Base-by-base conservation (phyloP, 2,113 vertebrate genomes). In the Entosphenus tridentatus region DNA sequence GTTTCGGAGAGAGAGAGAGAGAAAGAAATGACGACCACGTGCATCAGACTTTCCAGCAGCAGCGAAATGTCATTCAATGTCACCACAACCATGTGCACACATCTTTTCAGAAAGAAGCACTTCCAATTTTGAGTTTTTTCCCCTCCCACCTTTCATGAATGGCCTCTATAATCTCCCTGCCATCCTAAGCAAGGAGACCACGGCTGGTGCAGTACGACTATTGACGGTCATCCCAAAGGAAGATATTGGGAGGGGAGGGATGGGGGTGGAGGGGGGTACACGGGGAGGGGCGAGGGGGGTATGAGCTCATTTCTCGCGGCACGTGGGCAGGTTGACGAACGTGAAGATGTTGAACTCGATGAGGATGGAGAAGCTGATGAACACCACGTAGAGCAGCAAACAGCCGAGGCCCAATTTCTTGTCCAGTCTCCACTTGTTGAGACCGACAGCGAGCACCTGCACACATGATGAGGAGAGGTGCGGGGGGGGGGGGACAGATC, bases 361-460 rank as follows among this genome's bases (percentile, higher is more conserved):
- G 70, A 84, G 71, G 75, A 84, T 80, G 74, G 82, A 81, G 77
- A 78, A 82, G 75, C 82, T 80, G 57, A 84, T 77, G 76, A 84
- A 84, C 74, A 84, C 75, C 68, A 78, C 74, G 71, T 84, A 84
- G 68, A 84, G 81, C 56, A 79, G 74, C 74, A 84, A 2, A 10
- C 82, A 76, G 8, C 81, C 77, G 67, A 84, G 69, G 58, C 83
- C 83, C 71, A 84, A 73, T 57, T 79, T 77, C 10, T 79, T 79
- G 73, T 84, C 80, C 75, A 84, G 77, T 78, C 73, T 82, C 83
- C 83, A 84, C 73, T 74, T 78, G 74, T 84, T 84, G 73, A 84
- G 77, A 68, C 83, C 79, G 57, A 84, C 79, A 8, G 81, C 78
- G 58, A 69, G 72, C 70, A 82, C 83, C 83, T 84, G 75, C 10